phyloP scores from a whole-genome alignment of 2,113 vertebrate species.

The Erythrolamprus reginae region DNA sequence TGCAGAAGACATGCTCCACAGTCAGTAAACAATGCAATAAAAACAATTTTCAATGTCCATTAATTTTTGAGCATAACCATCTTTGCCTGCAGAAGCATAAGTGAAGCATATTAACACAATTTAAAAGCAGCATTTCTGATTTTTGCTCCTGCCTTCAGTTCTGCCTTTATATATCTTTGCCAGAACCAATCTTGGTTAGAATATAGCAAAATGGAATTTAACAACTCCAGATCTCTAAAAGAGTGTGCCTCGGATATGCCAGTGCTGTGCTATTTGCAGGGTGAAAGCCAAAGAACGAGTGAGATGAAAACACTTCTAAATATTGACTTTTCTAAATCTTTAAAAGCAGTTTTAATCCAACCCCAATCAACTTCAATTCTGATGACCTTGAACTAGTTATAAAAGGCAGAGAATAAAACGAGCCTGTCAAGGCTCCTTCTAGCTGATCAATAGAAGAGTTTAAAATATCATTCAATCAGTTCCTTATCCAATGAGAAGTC shows the following conservation, averaged over 20 bases:
- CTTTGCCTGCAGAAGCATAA: not conserved
- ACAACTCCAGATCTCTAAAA: not conserved
- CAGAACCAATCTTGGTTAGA: not conserved
- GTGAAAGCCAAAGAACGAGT: not conserved
- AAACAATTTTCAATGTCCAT: conserved; percentile 29
- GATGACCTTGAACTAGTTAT: not conserved
- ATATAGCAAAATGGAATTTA: not conserved
- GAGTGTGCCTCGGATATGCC: not conserved
- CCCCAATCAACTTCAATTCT: not conserved
- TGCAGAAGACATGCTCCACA: conserved; percentile 30
- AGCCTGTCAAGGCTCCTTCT: not conserved
- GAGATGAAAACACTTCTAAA: not conserved
- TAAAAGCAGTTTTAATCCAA: not conserved
- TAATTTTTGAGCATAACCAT: conserved; percentile 9
- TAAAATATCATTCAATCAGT: not conserved
- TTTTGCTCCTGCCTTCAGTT: conserved; percentile 7
- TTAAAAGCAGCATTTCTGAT: not conserved
- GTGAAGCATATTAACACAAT: conserved; percentile 22
- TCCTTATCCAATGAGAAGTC: not conserved
- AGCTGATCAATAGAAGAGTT: not conserved
- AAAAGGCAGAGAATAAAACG: not conserved
- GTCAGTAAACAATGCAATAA: conserved; percentile 43
- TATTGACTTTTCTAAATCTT: not conserved
- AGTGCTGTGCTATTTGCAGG: not conserved
- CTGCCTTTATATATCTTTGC: not conserved